Conservation (phyloP, 2,888 invertebrate genomes). For the Amorpha juglandis region DNA sequence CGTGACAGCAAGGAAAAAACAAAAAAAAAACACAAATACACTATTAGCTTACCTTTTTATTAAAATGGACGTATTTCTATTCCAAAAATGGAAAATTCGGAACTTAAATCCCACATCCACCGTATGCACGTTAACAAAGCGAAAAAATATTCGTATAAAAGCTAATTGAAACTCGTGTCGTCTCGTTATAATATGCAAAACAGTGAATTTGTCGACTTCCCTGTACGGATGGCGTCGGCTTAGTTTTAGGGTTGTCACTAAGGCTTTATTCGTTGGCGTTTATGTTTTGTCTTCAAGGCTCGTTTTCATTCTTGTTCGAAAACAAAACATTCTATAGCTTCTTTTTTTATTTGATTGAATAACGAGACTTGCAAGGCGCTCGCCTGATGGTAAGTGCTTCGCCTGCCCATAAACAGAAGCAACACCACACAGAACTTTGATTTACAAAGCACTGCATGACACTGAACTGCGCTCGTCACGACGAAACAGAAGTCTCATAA, state of each 20-base stretch:
- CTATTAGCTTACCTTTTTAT: neutral
- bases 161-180: constrained; percentile 50
- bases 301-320: neutral
- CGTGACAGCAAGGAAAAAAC: too few species aligned
- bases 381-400: too few species aligned
- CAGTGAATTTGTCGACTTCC: constrained; percentile 27
- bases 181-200: constrained; percentile 50
- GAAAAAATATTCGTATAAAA: constrained; percentile 38
- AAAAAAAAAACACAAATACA: neutral
- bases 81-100: neutral
- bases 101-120: neutral
- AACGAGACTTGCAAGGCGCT: too few species aligned
- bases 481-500: too few species aligned
- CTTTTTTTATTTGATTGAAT: too few species aligned
- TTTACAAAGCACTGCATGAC: too few species aligned
- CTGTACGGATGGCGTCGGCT: neutral
- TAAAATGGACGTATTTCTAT: neutral
- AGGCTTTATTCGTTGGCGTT: neutral
- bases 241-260: constrained; percentile 13
- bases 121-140: constrained; percentile 38
- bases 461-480: too few species aligned
- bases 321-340: too few species aligned
- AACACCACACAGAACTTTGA: too few species aligned
- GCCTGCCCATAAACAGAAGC: too few species aligned
- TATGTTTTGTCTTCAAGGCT: neutral